phyloP scores from a whole-genome alignment of 2,797 vertebrate species.

The Sitta carolinensis region DNA sequence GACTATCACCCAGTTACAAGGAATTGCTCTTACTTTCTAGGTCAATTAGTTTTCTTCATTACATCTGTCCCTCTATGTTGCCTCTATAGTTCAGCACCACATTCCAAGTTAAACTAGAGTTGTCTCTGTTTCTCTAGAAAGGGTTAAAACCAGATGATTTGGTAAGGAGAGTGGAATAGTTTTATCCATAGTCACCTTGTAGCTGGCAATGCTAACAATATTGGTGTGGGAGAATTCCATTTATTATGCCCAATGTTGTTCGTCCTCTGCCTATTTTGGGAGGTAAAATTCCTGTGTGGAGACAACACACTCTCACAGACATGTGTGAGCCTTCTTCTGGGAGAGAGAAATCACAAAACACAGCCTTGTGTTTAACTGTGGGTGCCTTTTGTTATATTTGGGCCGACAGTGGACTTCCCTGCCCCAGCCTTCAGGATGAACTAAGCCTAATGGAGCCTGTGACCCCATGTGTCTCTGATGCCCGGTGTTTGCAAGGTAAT shows the following conservation, averaged over 20 bases:
- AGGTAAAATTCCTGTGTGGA: neutral
- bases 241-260: neutral
- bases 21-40: neutral
- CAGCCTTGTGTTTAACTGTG: neutral
- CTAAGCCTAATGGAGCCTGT: neutral
- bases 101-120: neutral
- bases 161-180: too few species aligned
- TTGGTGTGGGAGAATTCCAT: neutral
- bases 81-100: fast-evolving
- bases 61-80: neutral
- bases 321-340: neutral
- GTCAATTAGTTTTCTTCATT: neutral
- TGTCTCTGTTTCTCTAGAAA: neutral
- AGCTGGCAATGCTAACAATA: neutral
- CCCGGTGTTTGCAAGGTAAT: neutral
- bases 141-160: neutral
- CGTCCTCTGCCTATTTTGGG: neutral
- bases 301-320: neutral
- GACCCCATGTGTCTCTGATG: neutral
- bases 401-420: neutral
- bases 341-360: neutral
- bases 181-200: neutral
- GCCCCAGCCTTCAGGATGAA: neutral
- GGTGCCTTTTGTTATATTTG: neutral
- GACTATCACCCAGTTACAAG: neutral